A percentile compares a stretch with the other conserved stretches of the same genome.
Evolutionary conservation across 2,113 vertebrate genomes (phyloP).

Genomic region (Beaufortia kweichowensis): DNA sequence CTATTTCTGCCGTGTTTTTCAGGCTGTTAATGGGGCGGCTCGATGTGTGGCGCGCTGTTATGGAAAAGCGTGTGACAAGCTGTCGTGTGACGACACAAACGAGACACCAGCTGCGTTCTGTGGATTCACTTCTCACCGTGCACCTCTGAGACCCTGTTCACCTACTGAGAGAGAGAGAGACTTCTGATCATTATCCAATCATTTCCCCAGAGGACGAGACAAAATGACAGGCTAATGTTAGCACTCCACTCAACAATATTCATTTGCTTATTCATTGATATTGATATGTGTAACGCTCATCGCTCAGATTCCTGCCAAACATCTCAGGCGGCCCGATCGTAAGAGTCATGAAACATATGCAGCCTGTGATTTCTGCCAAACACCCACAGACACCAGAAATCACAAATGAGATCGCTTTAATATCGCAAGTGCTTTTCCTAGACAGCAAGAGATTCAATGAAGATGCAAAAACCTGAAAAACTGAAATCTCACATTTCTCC

Average conservation of each 20-base stretch:
- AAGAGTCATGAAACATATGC: slow-evolving; percentile 3
- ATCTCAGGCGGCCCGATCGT: background rate
- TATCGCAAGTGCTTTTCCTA: background rate
- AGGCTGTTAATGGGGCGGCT: background rate
- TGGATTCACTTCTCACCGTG: slow-evolving; percentile 63
- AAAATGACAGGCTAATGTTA: slow-evolving; percentile 47
- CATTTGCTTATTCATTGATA: slow-evolving; percentile 25
- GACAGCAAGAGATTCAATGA: no score
- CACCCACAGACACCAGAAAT: no score
- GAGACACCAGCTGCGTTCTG: slow-evolving; percentile 52
- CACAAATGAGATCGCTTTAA: no score
- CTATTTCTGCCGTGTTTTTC: slow-evolving; percentile 6
- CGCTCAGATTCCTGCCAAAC: slow-evolving; percentile 17
- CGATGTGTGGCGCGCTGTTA: background rate
- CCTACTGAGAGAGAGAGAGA: slow-evolving; percentile 52
- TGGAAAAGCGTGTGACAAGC: slow-evolving; percentile 6
- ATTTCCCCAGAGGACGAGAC: slow-evolving; percentile 46
- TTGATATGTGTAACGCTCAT: slow-evolving; percentile 24
- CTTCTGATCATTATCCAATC: slow-evolving; percentile 72
- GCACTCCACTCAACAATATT: slow-evolving; percentile 15
- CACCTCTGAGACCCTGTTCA: slow-evolving; percentile 61
- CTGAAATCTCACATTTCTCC: no score
- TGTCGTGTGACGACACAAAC: slow-evolving; percentile 21
- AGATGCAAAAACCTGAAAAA: no score
- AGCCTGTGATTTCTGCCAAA: background rate